Base-by-base conservation (phyloP, 2,888 invertebrate genomes). In the Cordilura impudica region DNA sequence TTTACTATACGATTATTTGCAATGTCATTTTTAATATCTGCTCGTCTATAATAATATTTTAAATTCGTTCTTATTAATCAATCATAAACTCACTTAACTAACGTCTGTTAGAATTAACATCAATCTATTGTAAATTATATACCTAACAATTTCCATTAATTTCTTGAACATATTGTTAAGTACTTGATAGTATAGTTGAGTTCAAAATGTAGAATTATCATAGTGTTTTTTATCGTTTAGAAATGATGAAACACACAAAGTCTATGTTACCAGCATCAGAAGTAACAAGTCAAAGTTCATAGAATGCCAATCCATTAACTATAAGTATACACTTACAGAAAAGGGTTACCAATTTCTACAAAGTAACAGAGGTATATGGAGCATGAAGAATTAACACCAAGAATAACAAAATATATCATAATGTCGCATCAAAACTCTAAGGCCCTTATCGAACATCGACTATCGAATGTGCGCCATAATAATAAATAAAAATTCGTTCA, bases 111-210 rank as follows among this genome's bases (percentile, higher is more conserved):
- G 66, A 66, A 54, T 58, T 71, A 77, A 61, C 72, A 77, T 66
- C 66, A 61, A 66, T 61, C 66, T 47, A 23, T 54, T 16, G 47
- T 53, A 72, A 77, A 77, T 72, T 72, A 67, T n/a, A 72, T 31
- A 29, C 39, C 67, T 47, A 47, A n/a, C 54, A 54, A 54, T 72
- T 77, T 49, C 26, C 45, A 43, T 47, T 26, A 67, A 56, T 43
- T 43, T 61, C n/a, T n/a, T n/a, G n/a, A 77, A 77, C 72, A 77
- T 72, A 45, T 77, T 77, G 47, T 61, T 77, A 66, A 77, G 18
- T 39, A 47, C 35, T 47, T 51, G 23, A 43, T 70, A 39, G 31
- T 39, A 12, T n/a, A 2, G 23, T 6, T 4, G 10, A 21, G 19
- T 14, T n/a, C n/a, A n/a, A 14, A 26, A 39, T 45, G 14, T 31